These are phyloP conservation scores for Sternotherus odoratus DNA, from an alignment of 2,797 vertebrate species.

Conservation along the genomic window DNA sequence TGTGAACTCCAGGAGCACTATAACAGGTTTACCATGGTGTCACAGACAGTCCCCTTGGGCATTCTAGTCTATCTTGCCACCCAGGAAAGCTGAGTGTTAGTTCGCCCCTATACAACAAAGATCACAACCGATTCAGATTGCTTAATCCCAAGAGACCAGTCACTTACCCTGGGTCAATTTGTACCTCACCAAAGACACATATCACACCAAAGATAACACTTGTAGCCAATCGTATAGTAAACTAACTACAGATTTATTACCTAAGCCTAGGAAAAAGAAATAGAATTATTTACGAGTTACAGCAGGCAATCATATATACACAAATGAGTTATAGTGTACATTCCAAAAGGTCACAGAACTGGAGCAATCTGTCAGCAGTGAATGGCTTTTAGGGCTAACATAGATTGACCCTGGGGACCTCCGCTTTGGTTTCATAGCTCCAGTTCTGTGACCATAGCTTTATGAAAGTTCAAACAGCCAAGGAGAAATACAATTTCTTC, in stretches of 20 bases:
- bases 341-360: background rate
- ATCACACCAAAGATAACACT: background rate
- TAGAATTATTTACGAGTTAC: background rate
- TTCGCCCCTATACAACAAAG: background rate
- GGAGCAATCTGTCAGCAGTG: background rate
- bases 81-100: background rate
- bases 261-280: background rate
- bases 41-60: background rate
- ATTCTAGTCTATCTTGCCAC: background rate
- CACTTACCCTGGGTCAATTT: background rate
- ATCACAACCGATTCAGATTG: background rate
- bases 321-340: background rate
- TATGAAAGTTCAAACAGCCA: background rate
- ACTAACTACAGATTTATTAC: background rate
- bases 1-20: background rate
- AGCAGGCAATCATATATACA: background rate
- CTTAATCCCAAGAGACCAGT: background rate
- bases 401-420: background rate
- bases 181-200: background rate
- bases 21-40: background rate
- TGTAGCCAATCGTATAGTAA: background rate
- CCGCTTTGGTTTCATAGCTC: background rate
- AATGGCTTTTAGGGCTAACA: background rate
- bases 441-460: too few species aligned
- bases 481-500: background rate